Conservation (phyloP, 2,888 invertebrate genomes). For the Acronicta leporina region DNA sequence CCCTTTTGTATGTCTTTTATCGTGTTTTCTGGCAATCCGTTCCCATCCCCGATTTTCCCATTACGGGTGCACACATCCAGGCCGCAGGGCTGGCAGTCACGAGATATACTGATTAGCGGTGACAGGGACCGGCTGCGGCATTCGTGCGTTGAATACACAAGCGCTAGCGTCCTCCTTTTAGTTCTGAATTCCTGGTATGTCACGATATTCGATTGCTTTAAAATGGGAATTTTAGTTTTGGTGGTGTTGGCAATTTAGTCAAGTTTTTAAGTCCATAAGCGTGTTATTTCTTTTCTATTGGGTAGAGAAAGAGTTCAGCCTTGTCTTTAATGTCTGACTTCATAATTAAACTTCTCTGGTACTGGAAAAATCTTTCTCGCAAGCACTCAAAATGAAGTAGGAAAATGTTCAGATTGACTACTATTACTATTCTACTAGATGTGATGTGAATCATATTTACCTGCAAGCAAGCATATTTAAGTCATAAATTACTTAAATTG, state of each 20-base stretch:
- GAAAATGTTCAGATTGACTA: too few species aligned
- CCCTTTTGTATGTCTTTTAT: conserved; percentile 37
- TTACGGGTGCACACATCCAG: conserved; percentile 57
- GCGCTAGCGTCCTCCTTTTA: conserved; percentile 49
- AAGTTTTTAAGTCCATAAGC: too few species aligned
- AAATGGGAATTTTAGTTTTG: not conserved
- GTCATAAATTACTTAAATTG: too few species aligned
- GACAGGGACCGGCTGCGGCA: conserved; percentile 60
- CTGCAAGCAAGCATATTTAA: too few species aligned
- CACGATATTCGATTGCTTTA: conserved; percentile 30
- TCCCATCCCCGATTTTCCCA: conserved; percentile 54
- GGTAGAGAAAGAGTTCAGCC: too few species aligned
- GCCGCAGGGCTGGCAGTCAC: conserved; percentile 64
- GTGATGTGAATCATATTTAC: too few species aligned
- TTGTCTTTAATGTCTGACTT: too few species aligned
- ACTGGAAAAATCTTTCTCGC: too few species aligned
- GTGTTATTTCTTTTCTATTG: too few species aligned
- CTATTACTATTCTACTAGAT: too few species aligned
- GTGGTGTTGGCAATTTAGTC: too few species aligned
- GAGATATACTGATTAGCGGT: conserved; percentile 78
- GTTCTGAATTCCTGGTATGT: conserved; percentile 46
- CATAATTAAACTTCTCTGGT: not conserved
- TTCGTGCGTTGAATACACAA: conserved; percentile 66
- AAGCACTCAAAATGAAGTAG: too few species aligned
- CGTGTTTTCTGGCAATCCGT: conserved; percentile 45